Evolutionary conservation across 2,888 invertebrate genomes (phyloP).

Genomic region (Platycheirus rosarum): DNA sequence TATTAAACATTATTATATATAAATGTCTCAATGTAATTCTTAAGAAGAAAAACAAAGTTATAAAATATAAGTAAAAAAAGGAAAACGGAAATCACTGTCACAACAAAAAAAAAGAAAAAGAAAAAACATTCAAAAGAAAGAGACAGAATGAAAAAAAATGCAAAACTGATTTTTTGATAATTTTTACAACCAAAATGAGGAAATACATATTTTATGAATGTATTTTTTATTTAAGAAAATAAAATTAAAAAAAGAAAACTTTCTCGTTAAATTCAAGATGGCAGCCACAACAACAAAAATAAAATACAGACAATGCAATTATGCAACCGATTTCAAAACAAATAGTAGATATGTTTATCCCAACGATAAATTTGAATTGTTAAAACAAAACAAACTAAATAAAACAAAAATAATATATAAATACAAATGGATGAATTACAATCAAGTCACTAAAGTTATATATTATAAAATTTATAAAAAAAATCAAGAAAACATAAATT

Average conservation of each 20-base stretch:
- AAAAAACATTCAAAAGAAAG: constrained; percentile 6
- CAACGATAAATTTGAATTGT: constrained; percentile 79
- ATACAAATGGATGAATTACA: constrained; percentile 60
- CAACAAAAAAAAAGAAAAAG: constrained; percentile 75
- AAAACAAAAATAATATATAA: constrained; percentile 45
- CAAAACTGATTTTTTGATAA: constrained; percentile 75
- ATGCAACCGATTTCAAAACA: constrained; percentile 60
- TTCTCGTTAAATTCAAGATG: constrained; percentile 45
- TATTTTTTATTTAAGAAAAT: constrained; percentile 53
- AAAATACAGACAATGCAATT: constrained; percentile 7
- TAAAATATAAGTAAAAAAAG: constrained; percentile 41
- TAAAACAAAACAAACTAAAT: constrained; percentile 56
- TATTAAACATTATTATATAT: constrained; percentile 38
- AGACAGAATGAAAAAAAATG: constrained; percentile 53
- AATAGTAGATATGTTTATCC: constrained; percentile 80
- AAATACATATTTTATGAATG: constrained; percentile 73
- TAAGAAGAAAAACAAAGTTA: constrained; percentile 72
- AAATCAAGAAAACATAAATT: constrained; percentile 17
- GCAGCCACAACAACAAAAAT: constrained; percentile 48
- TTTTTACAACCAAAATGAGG: constrained; percentile 73
- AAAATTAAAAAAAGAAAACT: constrained; percentile 44
- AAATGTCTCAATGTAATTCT: constrained; percentile 76
- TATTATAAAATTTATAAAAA: constrained; percentile 60
- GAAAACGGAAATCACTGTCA: constrained; percentile 76
- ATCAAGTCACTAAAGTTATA: constrained; percentile 71